These are phyloP conservation scores for Rousettus madagascariensis DNA, from an alignment of 2,797 vertebrate species.

Conservation along the genomic window DNA sequence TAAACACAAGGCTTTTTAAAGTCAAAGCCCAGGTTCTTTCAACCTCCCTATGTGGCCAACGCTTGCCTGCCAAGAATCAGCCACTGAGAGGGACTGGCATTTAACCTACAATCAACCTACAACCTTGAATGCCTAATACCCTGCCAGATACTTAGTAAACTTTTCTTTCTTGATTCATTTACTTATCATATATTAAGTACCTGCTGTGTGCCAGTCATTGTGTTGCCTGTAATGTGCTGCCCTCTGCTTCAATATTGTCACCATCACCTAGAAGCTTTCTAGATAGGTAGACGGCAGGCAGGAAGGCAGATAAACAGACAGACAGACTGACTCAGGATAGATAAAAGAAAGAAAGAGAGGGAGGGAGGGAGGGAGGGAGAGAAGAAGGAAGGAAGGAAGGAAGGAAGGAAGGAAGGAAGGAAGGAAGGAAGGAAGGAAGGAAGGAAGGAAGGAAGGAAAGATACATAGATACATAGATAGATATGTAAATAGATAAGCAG, in stretches of 20 bases:
- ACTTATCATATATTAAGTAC: background rate
- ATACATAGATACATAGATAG: background rate
- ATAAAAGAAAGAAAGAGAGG: no score
- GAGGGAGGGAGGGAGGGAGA: no score
- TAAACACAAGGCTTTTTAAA: background rate
- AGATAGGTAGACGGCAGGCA: no score
- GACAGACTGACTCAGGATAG: no score
- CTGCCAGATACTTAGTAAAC: background rate
- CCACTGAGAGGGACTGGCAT: background rate
- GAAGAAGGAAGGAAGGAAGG: accelerated
- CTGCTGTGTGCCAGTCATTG: background rate
- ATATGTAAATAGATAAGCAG: background rate
- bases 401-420: no score
- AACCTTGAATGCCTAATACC: background rate
- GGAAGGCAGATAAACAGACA: no score
- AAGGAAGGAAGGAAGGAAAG: no score
- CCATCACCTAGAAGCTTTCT: background rate
- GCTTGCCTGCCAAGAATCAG: background rate
- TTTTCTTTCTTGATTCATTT: background rate
- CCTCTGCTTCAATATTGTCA: background rate
- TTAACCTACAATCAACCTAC: background rate
- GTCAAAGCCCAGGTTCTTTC: background rate
- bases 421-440: no score
- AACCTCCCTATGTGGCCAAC: background rate
- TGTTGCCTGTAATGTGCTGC: background rate